phyloP scores from a whole-genome alignment of 2,113 vertebrate species.

The Cromileptes altivelis region DNA sequence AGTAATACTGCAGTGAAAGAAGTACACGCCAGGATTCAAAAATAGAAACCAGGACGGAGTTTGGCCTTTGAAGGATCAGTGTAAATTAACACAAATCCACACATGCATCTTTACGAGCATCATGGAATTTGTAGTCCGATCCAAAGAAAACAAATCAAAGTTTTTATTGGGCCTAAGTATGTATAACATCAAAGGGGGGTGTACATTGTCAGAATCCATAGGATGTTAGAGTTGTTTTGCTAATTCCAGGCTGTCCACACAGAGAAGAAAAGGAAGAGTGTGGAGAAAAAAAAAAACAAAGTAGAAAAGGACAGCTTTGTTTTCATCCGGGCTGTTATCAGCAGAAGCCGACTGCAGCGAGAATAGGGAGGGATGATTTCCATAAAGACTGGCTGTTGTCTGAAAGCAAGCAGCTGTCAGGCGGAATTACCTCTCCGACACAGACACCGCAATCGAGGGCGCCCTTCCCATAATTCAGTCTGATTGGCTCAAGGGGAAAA shows the following conservation, averaged over 20 bases:
- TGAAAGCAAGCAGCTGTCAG: conserved; percentile 85
- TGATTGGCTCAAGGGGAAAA: conserved; percentile 86
- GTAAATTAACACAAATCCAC: neutral
- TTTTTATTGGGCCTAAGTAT: conserved; percentile 23
- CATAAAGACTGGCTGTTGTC: conserved; percentile 84
- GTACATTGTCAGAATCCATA: conserved; percentile 34
- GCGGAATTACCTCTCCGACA: conserved; percentile 82
- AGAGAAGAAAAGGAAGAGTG: conserved; percentile 2
- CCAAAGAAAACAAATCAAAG: neutral
- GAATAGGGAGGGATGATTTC: conserved; percentile 79
- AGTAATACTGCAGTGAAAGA: neutral
- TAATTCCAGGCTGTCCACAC: conserved; percentile 44
- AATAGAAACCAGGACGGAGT: neutral
- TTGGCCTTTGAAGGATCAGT: neutral
- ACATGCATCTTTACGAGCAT: neutral
- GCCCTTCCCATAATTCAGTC: conserved; percentile 83
- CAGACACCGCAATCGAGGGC: conserved; percentile 83
- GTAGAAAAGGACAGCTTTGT: conserved; percentile 68
- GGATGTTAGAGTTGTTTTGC: conserved; percentile 36
- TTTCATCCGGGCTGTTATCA: conserved; percentile 69
- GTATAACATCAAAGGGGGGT: conserved; percentile 2
- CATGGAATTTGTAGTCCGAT: conserved; percentile 6
- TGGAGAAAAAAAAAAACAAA: neutral
- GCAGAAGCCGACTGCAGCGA: conserved; percentile 63
- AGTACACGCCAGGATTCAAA: neutral